Evolutionary conservation across 1,140 invertebrate genomes (phyloP).

Genomic region (Drosophila fuyamai): DNA sequence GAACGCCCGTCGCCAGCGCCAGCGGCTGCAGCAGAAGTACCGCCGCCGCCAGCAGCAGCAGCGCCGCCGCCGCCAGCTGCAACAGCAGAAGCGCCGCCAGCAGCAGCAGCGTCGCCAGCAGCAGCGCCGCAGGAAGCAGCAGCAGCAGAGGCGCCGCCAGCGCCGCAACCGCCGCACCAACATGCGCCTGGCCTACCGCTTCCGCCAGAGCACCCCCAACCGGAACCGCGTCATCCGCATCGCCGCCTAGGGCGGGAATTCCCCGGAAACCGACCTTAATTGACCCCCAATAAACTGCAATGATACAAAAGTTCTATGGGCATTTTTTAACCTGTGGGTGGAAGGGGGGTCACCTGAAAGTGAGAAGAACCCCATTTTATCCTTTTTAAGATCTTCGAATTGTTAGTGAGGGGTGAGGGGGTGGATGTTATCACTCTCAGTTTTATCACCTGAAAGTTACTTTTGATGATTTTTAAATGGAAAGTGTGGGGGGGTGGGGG

Average conservation of each 20-base stretch:
- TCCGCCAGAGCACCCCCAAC: conserved; percentile 51
- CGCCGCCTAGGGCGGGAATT: background rate
- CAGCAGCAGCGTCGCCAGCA: conserved; percentile 58
- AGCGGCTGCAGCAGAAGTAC: conserved; percentile 33
- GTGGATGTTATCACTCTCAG: no score
- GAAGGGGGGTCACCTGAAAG: background rate
- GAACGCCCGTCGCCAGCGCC: conserved; percentile 44
- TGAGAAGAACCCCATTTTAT: no score
- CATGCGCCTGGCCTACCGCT: conserved; percentile 47
- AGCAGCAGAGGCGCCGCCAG: conserved; percentile 53
- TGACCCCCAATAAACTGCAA: conserved; percentile 20
- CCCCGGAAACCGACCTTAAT: background rate
- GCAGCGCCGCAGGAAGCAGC: conserved; percentile 60
- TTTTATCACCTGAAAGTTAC: no score
- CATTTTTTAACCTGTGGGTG: no score
- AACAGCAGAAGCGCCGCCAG: conserved; percentile 52
- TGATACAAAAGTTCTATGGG: background rate
- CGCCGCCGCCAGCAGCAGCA: conserved; percentile 54
- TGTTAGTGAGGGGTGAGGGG: no score
- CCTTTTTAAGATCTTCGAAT: background rate
- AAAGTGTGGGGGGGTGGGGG: no score
- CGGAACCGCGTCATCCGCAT: conserved; percentile 59
- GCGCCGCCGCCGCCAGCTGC: conserved; percentile 41
- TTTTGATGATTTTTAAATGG: no score
- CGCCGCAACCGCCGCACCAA: conserved; percentile 51